Conservation (phyloP, 2,888 invertebrate species). For the Periphyllus acericola region DNA sequence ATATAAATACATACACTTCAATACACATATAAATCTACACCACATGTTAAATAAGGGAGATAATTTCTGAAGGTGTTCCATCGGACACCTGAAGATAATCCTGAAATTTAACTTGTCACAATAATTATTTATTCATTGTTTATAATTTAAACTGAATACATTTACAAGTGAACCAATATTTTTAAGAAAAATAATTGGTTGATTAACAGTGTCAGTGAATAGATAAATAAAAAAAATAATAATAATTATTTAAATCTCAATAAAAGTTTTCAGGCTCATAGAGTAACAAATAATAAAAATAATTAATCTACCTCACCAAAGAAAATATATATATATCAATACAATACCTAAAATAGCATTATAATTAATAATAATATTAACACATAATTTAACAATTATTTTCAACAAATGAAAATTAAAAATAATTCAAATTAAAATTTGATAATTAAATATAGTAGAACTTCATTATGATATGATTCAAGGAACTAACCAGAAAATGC, state of each 20-base stretch:
- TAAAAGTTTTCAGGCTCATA: background rate
- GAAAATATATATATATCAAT: too few species aligned
- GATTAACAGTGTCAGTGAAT: constrained; percentile 22
- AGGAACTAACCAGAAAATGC: too few species aligned
- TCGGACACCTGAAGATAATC: constrained; percentile 37
- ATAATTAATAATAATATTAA: too few species aligned
- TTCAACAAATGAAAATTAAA: too few species aligned
- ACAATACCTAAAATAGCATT: too few species aligned
- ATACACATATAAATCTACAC: background rate
- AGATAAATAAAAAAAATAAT: background rate
- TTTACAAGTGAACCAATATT: background rate
- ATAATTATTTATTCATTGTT: constrained; percentile 46
- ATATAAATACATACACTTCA: background rate
- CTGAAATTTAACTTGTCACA: constrained; percentile 57
- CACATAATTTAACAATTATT: too few species aligned
- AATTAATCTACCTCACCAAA: too few species aligned
- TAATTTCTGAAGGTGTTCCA: constrained; percentile 42
- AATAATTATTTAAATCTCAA: background rate
- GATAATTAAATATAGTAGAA: too few species aligned
- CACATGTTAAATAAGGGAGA: constrained; percentile 9
- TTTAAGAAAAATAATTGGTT: background rate
- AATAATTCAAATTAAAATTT: too few species aligned
- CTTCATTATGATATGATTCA: too few species aligned
- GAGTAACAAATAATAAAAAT: too few species aligned
- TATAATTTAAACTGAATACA: background rate